A percentile compares a stretch with the other conserved stretches of the same genome.
Evolutionary conservation across 2,797 vertebrate genomes (phyloP).

Genomic region (Bradypodion pumilum): DNA sequence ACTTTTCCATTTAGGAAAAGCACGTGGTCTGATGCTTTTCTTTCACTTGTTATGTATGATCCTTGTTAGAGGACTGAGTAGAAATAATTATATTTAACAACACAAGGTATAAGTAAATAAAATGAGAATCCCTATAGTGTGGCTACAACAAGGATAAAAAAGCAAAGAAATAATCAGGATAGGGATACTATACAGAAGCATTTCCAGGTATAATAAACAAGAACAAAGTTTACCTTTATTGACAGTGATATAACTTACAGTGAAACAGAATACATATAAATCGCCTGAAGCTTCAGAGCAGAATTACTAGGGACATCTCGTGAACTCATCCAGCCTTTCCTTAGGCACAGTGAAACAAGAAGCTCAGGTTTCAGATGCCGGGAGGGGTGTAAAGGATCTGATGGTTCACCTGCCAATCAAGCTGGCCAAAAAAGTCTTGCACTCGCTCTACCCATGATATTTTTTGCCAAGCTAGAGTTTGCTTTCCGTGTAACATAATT

Average conservation of each 20-base stretch:
- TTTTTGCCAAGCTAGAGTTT: background rate
- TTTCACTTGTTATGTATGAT: constrained; percentile 26
- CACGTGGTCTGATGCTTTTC: constrained; percentile 45
- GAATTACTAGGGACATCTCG: background rate
- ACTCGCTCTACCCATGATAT: background rate
- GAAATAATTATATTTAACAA: constrained; percentile 46
- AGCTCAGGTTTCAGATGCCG: too few species aligned
- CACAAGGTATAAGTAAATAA: constrained; percentile 3
- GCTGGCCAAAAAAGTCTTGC: too few species aligned
- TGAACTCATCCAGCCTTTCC: too few species aligned
- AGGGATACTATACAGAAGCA: background rate
- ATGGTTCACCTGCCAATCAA: too few species aligned
- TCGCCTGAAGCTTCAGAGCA: background rate
- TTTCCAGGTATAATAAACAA: background rate
- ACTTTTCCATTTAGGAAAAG: constrained; percentile 62
- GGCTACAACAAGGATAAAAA: background rate
- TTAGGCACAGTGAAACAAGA: too few species aligned
- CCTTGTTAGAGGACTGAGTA: constrained; percentile 39
- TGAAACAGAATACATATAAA: background rate
- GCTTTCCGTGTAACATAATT: background rate
- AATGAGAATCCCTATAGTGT: background rate
- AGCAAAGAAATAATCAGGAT: background rate
- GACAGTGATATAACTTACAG: background rate
- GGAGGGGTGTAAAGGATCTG: too few species aligned
- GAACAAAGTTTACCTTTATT: background rate